Percentiles rank a stretch among this genome's conserved stretches.
Evolutionary conservation across 2,888 invertebrate species (phyloP).

Genomic region (Flexamia atlantica): DNA sequence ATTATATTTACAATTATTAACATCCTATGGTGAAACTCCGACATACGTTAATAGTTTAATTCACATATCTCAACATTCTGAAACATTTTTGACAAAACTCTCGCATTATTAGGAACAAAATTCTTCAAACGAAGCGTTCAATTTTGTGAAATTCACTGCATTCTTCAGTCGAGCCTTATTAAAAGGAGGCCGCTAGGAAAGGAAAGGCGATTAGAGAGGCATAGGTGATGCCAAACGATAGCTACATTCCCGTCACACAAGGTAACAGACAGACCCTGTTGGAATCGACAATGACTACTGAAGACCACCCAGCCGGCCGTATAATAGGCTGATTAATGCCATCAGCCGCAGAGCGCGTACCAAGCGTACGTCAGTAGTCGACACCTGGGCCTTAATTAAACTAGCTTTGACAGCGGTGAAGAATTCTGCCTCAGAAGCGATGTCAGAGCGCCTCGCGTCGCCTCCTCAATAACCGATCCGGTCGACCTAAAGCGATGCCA

Average conservation of each 20-base stretch:
- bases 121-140: too few species aligned
- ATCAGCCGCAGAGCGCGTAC: slow-evolving; percentile 2
- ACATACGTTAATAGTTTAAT: too few species aligned
- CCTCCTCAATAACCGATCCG: too few species aligned
- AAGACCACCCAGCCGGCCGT: slow-evolving; percentile 22
- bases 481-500: too few species aligned
- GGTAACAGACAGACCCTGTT: slow-evolving; percentile 1
- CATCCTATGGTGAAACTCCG: too few species aligned
- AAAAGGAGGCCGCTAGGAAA: slow-evolving; percentile 15
- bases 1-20: too few species aligned
- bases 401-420: neutral
- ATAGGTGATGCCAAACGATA: slow-evolving; percentile 39
- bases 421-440: neutral
- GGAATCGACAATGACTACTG: slow-evolving; percentile 39
- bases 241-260: slow-evolving; percentile 18
- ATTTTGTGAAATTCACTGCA: neutral
- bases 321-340: slow-evolving; percentile 34
- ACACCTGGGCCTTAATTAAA: neutral
- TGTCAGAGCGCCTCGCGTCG: neutral
- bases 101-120: too few species aligned
- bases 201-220: slow-evolving; percentile 28
- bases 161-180: neutral
- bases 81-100: too few species aligned
- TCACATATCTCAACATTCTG: too few species aligned
- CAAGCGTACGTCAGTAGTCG: neutral